Base-by-base conservation (phyloP, 2,113 vertebrate species). In the Osmerus eperlanus region DNA sequence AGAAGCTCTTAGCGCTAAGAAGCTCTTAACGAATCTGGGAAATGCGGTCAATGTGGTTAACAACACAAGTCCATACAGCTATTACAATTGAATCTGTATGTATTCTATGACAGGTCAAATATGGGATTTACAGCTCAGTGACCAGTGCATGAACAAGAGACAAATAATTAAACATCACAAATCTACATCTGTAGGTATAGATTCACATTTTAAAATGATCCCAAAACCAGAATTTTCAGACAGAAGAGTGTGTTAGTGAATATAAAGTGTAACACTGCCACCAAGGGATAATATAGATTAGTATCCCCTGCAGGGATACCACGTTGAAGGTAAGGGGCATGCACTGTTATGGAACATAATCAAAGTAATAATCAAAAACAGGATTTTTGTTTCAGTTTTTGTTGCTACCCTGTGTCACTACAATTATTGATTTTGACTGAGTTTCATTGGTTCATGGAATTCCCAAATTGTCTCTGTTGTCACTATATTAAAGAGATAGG, bases 401-500 rank as follows among this genome's bases (percentile, higher is more conserved):
- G 62, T 25, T 28, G 52, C 19, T 63, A 66, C 60, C 64, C 77
- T 75, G 64, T 52, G 75, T 85, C 76, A 28, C 25, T 28, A 28
- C 25, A 83, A 41, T 67, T 71, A 9, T 21, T 23, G 60, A 74
- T 61, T 54, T 66, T 77, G 67, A 76, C 70, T 77, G 78, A 71
- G 41, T 55, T 60, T 61, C 70, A 75, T 69, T 23, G 16, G 2
- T 65, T 25, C 61, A 65, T 77, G 70, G 54, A 79, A 78, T 83
- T 83, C 65, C 68, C 69, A 69, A 36, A 64, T 23, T 62, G 51
- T 72, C 73, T 41, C 18, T 53, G 51, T 67, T 68, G 72, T 68
- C 52, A 69, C 72, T 67, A 72, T 74, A 68, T 79, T 74, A 71
- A 53, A 68, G 36, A 75, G 69, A 87, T 78, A 80, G 14, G 14